Evolutionary conservation across 2,797 vertebrate genomes (phyloP).

Genomic region (Cryptoprocta ferox): DNA sequence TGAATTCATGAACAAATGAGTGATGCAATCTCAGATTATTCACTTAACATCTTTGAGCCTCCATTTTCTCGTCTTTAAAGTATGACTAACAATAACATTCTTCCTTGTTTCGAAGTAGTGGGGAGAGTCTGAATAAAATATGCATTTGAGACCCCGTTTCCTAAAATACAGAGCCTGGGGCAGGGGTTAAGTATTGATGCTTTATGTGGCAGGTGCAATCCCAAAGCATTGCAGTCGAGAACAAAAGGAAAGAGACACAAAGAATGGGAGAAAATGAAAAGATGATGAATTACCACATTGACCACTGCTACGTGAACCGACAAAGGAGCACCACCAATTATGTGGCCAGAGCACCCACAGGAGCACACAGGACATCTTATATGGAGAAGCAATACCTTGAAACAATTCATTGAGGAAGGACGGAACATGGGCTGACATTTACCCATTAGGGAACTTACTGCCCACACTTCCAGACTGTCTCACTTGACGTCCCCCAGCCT

Average conservation of each 20-base stretch:
- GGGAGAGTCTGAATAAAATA: slow-evolving; percentile 14
- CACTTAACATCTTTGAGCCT: neutral
- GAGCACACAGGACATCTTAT: neutral
- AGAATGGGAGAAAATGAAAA: neutral
- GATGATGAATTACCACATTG: no score
- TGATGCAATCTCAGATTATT: neutral
- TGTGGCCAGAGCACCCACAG: neutral
- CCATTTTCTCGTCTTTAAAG: neutral
- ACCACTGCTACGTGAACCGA: neutral
- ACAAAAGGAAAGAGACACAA: neutral
- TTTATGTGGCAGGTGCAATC: neutral
- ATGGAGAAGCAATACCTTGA: neutral
- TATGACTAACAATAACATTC: neutral
- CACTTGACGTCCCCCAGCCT: neutral
- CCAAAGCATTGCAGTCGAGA: neutral
- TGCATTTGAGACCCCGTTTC: neutral
- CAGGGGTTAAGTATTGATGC: neutral
- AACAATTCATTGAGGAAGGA: neutral
- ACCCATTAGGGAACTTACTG: neutral
- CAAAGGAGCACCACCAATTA: neutral
- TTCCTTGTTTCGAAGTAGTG: neutral
- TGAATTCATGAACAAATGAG: neutral
- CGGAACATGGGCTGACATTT: neutral
- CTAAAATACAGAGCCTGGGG: slow-evolving; percentile 29
- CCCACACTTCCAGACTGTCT: neutral